Conservation (phyloP, 2,113 vertebrate genomes). For the Nothoprocta pentlandii region DNA sequence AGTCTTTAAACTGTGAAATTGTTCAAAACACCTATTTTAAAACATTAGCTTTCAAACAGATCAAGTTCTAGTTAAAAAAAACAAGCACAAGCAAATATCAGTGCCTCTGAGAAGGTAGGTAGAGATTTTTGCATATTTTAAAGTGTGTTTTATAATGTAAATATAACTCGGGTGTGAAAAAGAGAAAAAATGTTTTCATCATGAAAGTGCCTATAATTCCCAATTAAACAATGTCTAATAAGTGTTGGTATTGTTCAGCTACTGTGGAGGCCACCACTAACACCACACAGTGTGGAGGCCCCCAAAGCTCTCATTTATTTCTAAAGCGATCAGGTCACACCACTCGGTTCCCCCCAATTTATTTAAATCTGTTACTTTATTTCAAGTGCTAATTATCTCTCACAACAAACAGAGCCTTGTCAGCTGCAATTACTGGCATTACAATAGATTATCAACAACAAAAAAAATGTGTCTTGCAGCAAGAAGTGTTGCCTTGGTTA, state of each 20-base stretch:
- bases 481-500: conserved; percentile 81
- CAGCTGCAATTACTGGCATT: conserved; percentile 80
- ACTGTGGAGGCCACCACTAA: neutral
- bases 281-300: neutral
- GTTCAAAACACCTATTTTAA: neutral
- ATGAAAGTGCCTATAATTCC: conserved; percentile 42
- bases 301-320: conserved; percentile 67
- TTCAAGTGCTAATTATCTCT: conserved; percentile 84
- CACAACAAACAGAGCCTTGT: conserved; percentile 82
- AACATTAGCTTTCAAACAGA: neutral
- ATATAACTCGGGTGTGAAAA: conserved; percentile 12
- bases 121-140: neutral
- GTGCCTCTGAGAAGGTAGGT: neutral
- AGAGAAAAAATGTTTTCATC: conserved; percentile 56
- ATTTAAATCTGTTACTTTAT: conserved; percentile 81
- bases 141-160: neutral
- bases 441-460: conserved; percentile 81
- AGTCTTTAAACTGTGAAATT: neutral
- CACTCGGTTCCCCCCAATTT: conserved; percentile 68
- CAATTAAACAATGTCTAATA: conserved; percentile 45
- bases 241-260: conserved; percentile 5
- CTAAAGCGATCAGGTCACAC: conserved; percentile 65
- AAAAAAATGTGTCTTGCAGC: conserved; percentile 67
- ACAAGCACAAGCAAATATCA: neutral
- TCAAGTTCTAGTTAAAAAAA: neutral